Percentiles rank a stretch among this genome's conserved stretches.
Conservation (phyloP, 2,888 invertebrate genomes). For the Chloroclystis v-ata region DNA sequence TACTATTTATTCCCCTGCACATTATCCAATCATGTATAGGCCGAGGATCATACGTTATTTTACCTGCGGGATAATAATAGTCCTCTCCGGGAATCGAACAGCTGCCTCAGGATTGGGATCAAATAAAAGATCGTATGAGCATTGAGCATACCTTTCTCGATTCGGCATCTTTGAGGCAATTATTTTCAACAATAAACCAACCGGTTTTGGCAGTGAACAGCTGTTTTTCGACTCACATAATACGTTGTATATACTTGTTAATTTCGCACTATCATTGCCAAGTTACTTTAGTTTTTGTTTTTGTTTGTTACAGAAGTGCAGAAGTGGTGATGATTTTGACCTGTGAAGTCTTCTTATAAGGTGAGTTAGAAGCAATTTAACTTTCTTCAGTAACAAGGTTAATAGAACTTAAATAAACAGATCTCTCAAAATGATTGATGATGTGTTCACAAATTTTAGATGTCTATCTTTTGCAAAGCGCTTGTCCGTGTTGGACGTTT, state of each 20-base stretch:
- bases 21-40: slow-evolving; percentile 10
- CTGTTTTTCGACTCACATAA: slow-evolving; percentile 13
- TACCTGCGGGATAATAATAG: slow-evolving; percentile 62
- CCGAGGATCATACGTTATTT: slow-evolving; percentile 50
- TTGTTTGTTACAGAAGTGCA: slow-evolving; percentile 70
- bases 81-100: slow-evolving; percentile 43
- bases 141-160: slow-evolving; percentile 35
- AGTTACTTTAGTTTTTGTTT: slow-evolving; percentile 4
- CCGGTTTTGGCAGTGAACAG: slow-evolving; percentile 13
- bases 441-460: slow-evolving; percentile 28
- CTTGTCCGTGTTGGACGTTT: slow-evolving; percentile 2
- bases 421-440: slow-evolving; percentile 30
- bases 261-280: too few species aligned
- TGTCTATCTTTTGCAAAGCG: slow-evolving; percentile 39
- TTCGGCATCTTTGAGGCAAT: slow-evolving; percentile 42
- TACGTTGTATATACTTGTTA: too few species aligned
- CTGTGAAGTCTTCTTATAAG: slow-evolving; percentile 52
- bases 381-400: background rate
- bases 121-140: slow-evolving; percentile 45
- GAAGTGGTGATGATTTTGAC: slow-evolving; percentile 56
- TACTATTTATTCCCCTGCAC: too few species aligned
- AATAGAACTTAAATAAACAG: slow-evolving; percentile 9
- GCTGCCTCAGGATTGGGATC: slow-evolving; percentile 55
- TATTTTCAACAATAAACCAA: slow-evolving; percentile 17
- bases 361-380: slow-evolving; percentile 36